Conservation (phyloP, 2,797 vertebrate genomes). For the Triplophysa yarkandensis region DNA sequence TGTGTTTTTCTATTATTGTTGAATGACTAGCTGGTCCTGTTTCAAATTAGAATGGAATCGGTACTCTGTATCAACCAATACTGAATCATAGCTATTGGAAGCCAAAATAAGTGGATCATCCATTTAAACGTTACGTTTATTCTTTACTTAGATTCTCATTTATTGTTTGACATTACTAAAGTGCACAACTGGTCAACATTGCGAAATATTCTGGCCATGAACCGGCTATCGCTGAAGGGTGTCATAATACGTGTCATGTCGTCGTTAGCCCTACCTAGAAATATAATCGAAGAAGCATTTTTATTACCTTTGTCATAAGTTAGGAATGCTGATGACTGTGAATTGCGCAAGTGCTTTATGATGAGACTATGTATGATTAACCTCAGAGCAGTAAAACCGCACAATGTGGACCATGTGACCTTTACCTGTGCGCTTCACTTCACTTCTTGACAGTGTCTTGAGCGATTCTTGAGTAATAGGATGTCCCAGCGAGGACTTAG, state of each 20-base stretch:
- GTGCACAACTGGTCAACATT: neutral
- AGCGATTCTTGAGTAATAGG: neutral
- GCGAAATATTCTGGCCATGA: neutral
- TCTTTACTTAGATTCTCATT: neutral
- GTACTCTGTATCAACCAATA: too few species aligned
- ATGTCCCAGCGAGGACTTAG: neutral
- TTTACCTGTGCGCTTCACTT: constrained; percentile 39
- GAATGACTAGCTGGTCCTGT: neutral
- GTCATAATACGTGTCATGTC: neutral
- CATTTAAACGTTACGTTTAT: too few species aligned
- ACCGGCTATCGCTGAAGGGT: too few species aligned
- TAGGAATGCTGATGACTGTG: neutral
- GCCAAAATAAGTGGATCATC: too few species aligned
- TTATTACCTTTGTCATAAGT: neutral
- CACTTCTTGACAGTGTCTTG: constrained; percentile 42
- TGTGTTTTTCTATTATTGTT: neutral
- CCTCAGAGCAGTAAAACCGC: constrained; percentile 14
- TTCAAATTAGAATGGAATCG: neutral
- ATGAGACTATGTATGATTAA: constrained; percentile 40
- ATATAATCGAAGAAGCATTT: neutral
- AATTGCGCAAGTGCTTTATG: constrained; percentile 14
- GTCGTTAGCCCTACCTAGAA: neutral
- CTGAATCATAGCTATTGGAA: too few species aligned
- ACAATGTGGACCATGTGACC: constrained; percentile 16
- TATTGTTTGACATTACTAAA: neutral